Percentiles rank a stretch among this genome's conserved stretches.
Evolutionary conservation across 37 sponge, comb jelly and placozoan genomes (phyloP).

Genomic region (Haliclona indistincta): DNA sequence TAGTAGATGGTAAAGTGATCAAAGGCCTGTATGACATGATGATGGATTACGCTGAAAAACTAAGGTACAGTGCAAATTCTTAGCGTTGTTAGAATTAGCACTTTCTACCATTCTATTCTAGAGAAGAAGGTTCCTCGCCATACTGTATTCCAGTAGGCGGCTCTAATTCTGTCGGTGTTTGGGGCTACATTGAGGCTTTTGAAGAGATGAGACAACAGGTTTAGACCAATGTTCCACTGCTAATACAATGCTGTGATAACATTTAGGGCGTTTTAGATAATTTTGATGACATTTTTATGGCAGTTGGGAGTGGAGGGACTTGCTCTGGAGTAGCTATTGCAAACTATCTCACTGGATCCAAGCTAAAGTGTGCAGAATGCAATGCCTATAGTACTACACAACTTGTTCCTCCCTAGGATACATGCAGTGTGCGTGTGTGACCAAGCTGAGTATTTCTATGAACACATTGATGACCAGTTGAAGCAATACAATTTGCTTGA

Average conservation of each 20-base stretch:
- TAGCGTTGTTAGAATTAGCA: no score
- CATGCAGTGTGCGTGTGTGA: conserved; percentile 86
- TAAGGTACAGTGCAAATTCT: no score
- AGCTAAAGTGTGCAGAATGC: conserved; percentile 48
- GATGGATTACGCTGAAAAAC: background rate
- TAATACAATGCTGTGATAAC: no score
- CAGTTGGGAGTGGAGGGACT: conserved; percentile 79
- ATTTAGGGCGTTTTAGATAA: background rate
- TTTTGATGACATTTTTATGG: conserved; percentile 79
- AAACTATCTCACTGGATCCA: conserved; percentile 77
- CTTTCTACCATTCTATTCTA: no score
- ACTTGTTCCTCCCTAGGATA: conserved; percentile 24
- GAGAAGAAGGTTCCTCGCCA: conserved; percentile 43
- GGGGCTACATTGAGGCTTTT: conserved; percentile 90
- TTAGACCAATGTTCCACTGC: no score
- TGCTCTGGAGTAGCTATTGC: conserved; percentile 60
- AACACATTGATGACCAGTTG: conserved; percentile 50
- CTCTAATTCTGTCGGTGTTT: conserved; percentile 62
- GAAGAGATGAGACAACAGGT: conserved; percentile 77
- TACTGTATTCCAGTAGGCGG: conserved; percentile 84
- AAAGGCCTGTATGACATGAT: conserved; percentile 1
- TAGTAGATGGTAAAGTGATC: conserved; percentile 10
- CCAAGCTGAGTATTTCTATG: conserved; percentile 68
- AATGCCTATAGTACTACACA: background rate
- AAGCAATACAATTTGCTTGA: conserved; percentile 25